phyloP scores from a whole-genome alignment of 2,888 invertebrate genomes.

The Apamea sordens region DNA sequence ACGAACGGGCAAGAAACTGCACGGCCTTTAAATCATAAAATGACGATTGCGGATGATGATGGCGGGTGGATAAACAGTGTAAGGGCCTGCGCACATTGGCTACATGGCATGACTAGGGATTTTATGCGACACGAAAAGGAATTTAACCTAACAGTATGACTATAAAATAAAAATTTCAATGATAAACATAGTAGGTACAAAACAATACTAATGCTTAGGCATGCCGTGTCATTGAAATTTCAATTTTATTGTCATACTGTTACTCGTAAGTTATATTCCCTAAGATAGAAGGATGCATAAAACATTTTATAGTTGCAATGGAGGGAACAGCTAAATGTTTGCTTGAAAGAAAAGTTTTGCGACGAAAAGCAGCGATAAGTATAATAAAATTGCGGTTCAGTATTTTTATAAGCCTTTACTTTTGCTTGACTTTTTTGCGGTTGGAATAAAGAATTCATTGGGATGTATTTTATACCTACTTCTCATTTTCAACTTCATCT shows the following conservation, averaged over 20 bases:
- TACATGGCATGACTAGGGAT: neutral
- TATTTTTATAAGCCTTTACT: constrained; percentile 28
- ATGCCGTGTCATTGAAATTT: neutral
- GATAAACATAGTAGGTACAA: neutral
- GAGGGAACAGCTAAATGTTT: constrained; percentile 43
- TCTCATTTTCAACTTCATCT: neutral
- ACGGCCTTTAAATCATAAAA: too few species aligned
- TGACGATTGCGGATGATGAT: too few species aligned
- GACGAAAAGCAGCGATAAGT: constrained; percentile 14
- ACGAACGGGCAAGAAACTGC: neutral
- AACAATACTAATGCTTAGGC: neutral
- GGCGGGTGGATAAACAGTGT: neutral
- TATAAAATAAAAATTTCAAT: neutral
- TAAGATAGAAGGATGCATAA: constrained; percentile 27
- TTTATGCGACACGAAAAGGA: neutral
- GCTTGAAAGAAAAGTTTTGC: constrained; percentile 25
- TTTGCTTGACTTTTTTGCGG: constrained; percentile 3
- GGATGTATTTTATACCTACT: neutral
- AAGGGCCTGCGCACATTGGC: neutral
- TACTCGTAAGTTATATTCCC: neutral
- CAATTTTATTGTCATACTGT: neutral
- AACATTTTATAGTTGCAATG: constrained; percentile 47
- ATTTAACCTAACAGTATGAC: neutral
- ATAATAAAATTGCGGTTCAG: constrained; percentile 28
- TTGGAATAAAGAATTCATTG: neutral